These are phyloP conservation scores for Drosophila subobscura DNA, from an alignment of 1,140 invertebrate genomes.

Conservation along the genomic window DNA sequence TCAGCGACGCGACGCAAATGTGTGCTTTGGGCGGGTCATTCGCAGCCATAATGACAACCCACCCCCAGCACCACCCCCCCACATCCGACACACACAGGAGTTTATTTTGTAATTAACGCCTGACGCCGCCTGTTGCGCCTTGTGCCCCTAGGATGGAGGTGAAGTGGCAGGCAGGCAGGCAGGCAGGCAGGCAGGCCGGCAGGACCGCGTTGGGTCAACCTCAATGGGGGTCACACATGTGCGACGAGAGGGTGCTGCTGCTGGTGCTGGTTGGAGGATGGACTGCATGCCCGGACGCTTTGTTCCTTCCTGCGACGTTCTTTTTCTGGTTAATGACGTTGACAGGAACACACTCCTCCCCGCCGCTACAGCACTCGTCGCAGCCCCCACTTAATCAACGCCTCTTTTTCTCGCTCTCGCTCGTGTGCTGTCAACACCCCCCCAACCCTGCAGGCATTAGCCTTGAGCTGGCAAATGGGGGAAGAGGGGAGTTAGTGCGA, in stretches of 20 bases:
- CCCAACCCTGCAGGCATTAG: slow-evolving; percentile 16
- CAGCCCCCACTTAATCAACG: slow-evolving; percentile 44
- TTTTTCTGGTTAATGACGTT: slow-evolving; percentile 74
- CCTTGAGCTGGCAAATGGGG: neutral
- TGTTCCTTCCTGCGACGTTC: slow-evolving; percentile 35
- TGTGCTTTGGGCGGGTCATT: slow-evolving; percentile 80
- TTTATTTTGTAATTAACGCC: slow-evolving; percentile 84
- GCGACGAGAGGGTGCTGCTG: neutral
- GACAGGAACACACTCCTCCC: slow-evolving; percentile 56
- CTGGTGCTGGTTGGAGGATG: slow-evolving; percentile 22
- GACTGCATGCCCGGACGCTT: slow-evolving; percentile 33
- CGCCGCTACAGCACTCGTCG: neutral
- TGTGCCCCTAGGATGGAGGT: slow-evolving; percentile 51
- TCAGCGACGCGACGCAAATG: slow-evolving; percentile 76
- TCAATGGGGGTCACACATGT: slow-evolving; percentile 37
- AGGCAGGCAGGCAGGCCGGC: neutral
- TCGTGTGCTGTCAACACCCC: slow-evolving; percentile 43
- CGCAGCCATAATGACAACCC: slow-evolving; percentile 70
- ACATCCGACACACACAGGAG: slow-evolving; percentile 54
- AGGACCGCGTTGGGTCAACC: slow-evolving; percentile 25
- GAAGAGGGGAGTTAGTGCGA: too few relatives aligned
- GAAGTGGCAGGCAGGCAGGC: neutral
- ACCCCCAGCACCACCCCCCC: neutral
- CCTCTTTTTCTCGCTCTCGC: slow-evolving; percentile 20
- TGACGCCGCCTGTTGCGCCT: slow-evolving; percentile 72